Evolutionary conservation across 2,113 vertebrate genomes (phyloP), one percentile per base, ranked within the genome.

Genomic region (Alaudala cheleensis): DNA sequence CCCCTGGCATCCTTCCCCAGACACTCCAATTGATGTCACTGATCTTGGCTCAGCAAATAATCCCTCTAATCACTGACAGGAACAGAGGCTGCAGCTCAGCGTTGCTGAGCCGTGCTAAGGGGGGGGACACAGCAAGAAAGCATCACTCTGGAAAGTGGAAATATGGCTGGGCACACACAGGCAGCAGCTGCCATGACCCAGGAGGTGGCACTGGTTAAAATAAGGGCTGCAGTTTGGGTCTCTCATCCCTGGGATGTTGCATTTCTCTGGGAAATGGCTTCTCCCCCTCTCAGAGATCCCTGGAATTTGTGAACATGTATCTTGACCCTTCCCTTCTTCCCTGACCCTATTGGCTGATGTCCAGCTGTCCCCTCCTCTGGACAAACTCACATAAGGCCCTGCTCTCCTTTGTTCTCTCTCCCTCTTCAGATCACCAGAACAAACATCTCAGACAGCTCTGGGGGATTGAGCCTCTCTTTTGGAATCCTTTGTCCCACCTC

Each of bases 21-120:
- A 89, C 79, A 83, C 81, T 95, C 64, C 93, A 92, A 67, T 56
- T 93, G 93, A 71, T 96, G 88, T 64, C 72, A 81, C 90, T 65
- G 93, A 86, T 96, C 71, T 71, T 42, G 77, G 92, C 92, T 92
- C 83, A 76, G 57, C 49, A 94, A 90, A 90, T 88, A 96, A 95
- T 83, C 92, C 86, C 92, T 88, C 90, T 94, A 86, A 95, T 93
- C 80, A 77, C 67, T 71, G 82, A 71, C 88, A 90, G 53, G 85
- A 90, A 24, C 34, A 88, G 71, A 88, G 82, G 74, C 82, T 94
- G 67, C 85, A 86, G 84, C 87, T 91, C 85, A 49, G 62, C 2
- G 0, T 50, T 95, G 66, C 71, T 96, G 42, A 93, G 82, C 82
- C 91, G 1, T 40, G 88, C 88, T 74, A 25, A 84, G 81, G 54